phyloP scores from a whole-genome alignment of 2,888 invertebrate genomes.

The Chaetogeoica ovagalla region DNA sequence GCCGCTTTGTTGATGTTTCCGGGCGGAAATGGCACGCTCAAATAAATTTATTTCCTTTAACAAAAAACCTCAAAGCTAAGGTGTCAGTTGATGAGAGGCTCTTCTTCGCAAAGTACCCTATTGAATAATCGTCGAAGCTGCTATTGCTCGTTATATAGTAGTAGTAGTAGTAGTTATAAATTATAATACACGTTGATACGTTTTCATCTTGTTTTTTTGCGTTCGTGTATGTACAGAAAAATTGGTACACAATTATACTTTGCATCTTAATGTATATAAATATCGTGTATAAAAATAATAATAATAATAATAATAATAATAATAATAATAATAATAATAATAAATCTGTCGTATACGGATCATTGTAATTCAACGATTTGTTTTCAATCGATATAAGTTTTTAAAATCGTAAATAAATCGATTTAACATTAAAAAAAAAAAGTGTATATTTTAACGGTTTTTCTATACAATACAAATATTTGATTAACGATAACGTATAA shows the following conservation, averaged over 20 bases:
- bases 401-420: too few relatives aligned
- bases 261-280: background rate
- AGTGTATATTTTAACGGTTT: too few relatives aligned
- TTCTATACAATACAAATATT: too few relatives aligned
- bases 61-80: slow-evolving; percentile 48
- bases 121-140: slow-evolving; percentile 48
- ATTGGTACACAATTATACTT: slow-evolving; percentile 13
- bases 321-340: background rate
- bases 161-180: too few relatives aligned
- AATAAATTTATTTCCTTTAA: slow-evolving; percentile 53
- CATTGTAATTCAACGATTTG: background rate
- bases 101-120: slow-evolving; percentile 50
- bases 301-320: background rate
- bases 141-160: slow-evolving; percentile 46
- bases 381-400: background rate
- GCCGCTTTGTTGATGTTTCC: slow-evolving; percentile 52
- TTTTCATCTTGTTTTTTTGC: slow-evolving; percentile 43
- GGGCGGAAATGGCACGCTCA: slow-evolving; percentile 47
- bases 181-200: slow-evolving; percentile 34
- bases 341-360: background rate
- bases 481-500: too few relatives aligned
- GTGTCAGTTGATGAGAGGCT: slow-evolving; percentile 52
- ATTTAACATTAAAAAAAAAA: too few relatives aligned
- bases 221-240: slow-evolving; percentile 19
- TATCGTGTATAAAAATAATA: background rate